Base-by-base conservation (phyloP, 2,113 vertebrate species). In the Lasiurus cinereus region DNA sequence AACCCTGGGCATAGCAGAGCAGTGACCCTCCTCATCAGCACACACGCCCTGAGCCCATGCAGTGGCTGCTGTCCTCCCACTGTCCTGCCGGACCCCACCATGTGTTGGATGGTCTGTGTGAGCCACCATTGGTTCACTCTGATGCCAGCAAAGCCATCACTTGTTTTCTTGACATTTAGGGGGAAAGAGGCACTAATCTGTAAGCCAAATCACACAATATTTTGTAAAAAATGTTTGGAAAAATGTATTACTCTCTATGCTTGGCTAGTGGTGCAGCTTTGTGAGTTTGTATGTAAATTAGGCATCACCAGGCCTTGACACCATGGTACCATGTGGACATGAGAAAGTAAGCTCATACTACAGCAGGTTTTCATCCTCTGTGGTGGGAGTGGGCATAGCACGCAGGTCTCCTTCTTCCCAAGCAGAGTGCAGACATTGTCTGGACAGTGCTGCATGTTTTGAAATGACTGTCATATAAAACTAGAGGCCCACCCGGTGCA, bases 1-100 rank as follows among this genome's bases (percentile, higher is more conserved):
- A 24, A 24, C 36, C 0, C 39, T 1, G 18, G 18, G 24, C 31
- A 1, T 0, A 4, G n/a, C 21, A 21, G 66, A 12, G 4, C 2
- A 10, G 8, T 9, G 52, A 8, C 31, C 18, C 39, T 15, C 27
- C 39, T 15, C 27, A 8, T 36, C 56, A 31, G 67, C 12, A 6
- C 0, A 3, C 64, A 6, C 10, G 3, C 39, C 18, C 22, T 1
- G 11, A 22, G 9, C n/a, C 4, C 0, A 10, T 21, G 24, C 0
- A 0, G 22, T 2, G 5, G 78, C 48, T 27, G 9, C 24, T 33
- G 16, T 22, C 50, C 10, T 21, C 48, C 36, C 3, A 0, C 2
- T 52, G 14, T 52, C 48, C 10, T 3, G 50, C 18, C 8, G 10
- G 29, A 10, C 18, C 21, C 77, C 22, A 22, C 16, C 59, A 2